Base-by-base conservation (phyloP, 1,140 invertebrate genomes). In the Andrena cerasifolii region DNA sequence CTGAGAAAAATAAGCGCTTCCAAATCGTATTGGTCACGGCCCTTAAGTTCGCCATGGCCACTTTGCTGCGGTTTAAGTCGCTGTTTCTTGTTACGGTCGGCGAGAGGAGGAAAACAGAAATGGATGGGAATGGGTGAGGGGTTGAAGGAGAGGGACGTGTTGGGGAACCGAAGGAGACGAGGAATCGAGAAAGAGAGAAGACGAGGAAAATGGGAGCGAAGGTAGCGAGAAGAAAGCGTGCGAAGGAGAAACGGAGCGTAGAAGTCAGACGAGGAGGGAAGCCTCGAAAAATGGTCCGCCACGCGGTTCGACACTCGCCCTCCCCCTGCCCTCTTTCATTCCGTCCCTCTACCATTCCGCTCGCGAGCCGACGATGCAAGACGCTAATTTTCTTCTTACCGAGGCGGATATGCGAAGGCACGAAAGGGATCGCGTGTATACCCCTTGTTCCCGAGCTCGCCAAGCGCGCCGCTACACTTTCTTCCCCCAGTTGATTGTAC, bases 1-100 rank as follows among this genome's bases (percentile, higher is more conserved):
- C 18, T 28, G 62, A 76, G 82, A 84, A 84, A 87, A 87, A 85
- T 82, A 81, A 78, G 77, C 79, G 72, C 66, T 33, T 59, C 67
- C 74, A 86, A 87, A 88, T 89, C 78, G 78, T 82, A 84, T 89
- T 78, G 84, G 87, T 87, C 79, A 85, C 82, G 88, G 83, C 80
- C 78, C 67, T 89, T 88, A 88, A 79, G 78, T 87, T 84, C 73
- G 86, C 79, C 78, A 85, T 86, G 88, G 61, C 81, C 83, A 85
- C 84, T 88, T 88, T 86, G 80, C 77, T 86, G 86, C 75, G 87
- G 88, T 89, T 87, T 75, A 80, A 74, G 71, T 79, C 78, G 74
- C 59, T 62, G 59, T 77, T 82, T 84, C 79, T 89, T 80, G 68
- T 62, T 65, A 47, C 63, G 28, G 16, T 21, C 49, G 21, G 16